phyloP scores from a whole-genome alignment of 2,113 vertebrate genomes.

The Telmatochromis brachygnathus region DNA sequence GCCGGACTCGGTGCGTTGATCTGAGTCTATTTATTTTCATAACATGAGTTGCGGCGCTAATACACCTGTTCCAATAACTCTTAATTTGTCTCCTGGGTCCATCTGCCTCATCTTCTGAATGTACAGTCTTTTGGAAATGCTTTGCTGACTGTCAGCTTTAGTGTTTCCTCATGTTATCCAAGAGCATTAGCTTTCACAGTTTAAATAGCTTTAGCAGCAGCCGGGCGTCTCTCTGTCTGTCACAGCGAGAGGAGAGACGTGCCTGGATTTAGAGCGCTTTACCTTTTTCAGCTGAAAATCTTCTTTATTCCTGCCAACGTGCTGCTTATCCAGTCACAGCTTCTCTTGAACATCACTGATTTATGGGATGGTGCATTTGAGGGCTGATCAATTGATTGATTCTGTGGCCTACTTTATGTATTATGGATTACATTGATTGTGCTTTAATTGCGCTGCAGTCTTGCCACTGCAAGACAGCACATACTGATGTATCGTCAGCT shows the following conservation, averaged over 20 bases:
- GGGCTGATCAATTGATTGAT: not conserved
- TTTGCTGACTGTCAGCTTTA: constrained; percentile 40
- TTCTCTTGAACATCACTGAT: not conserved
- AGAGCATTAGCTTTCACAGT: constrained; percentile 49
- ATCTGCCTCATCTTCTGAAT: not conserved
- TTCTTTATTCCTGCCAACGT: constrained; percentile 7
- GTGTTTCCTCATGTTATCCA: constrained; percentile 44
- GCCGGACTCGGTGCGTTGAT: not conserved
- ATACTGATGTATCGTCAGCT: not conserved
- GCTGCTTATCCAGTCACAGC: not conserved
- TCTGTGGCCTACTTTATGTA: not conserved
- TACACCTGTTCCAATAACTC: constrained; percentile 43
- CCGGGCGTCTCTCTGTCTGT: constrained; percentile 17
- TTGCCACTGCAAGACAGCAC: not conserved
- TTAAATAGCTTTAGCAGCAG: constrained; percentile 45
- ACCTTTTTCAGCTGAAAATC: constrained; percentile 20
- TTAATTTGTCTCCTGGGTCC: constrained; percentile 38
- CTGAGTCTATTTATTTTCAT: constrained; percentile 31
- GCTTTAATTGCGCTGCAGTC: constrained; percentile 1
- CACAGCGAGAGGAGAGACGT: constrained; percentile 12
- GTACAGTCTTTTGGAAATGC: constrained; percentile 20
- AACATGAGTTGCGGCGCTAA: constrained; percentile 3
- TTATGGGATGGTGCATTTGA: not conserved
- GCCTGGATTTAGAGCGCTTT: constrained; percentile 27
- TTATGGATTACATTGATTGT: not conserved